Evolutionary conservation across 2,888 invertebrate genomes (phyloP), one percentile per base, ranked within the genome.

Genomic region (Perizoma flavofasciatum): DNA sequence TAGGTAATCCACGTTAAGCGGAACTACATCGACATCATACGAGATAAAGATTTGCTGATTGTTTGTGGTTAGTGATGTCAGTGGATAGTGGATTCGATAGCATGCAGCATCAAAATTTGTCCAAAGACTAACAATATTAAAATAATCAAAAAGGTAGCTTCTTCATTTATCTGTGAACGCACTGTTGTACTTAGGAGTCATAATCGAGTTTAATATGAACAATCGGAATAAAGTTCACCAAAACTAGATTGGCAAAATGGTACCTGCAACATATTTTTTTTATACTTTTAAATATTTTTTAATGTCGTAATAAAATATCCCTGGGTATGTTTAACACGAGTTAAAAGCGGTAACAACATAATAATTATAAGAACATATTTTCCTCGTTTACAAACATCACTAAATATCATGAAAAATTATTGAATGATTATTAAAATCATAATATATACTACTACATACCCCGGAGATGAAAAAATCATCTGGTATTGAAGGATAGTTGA

Each of bases 401-500:
- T 22, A 22, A 22, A 22, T 22, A 22, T 22, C 22, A 22, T 22
- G 22, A 22, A 22, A 22, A n/a, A n/a, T n/a, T n/a, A 22, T 22
- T 22, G 1, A 22, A 22, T 22, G n/a, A n/a, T n/a, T n/a, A n/a
- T n/a, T n/a, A n/a, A n/a, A 22, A 2, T 22, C 22, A 22, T 22
- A 22, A 22, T 22, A 22, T 22, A 3, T 22, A 22, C 22, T n/a
- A 5, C 46, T 39, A 39, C 56, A 41, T 53, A 86, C 86, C 64
- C 51, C 83, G 67, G 63, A 53, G 59, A 63, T 41, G 65, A 67
- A 64, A 46, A 71, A 70, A 62, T 81, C 74, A 50, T 79, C 70
- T 49, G 69, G 66, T 56, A 73, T 55, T 50, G 75, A 57, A 49
- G 82, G 82, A 73, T 80, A 81, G 61, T 80, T 79, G 41, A 82